Percentiles rank a stretch among this genome's conserved stretches.
phyloP scores from a whole-genome alignment of 2,113 vertebrate species.

The Elanoides forficatus region DNA sequence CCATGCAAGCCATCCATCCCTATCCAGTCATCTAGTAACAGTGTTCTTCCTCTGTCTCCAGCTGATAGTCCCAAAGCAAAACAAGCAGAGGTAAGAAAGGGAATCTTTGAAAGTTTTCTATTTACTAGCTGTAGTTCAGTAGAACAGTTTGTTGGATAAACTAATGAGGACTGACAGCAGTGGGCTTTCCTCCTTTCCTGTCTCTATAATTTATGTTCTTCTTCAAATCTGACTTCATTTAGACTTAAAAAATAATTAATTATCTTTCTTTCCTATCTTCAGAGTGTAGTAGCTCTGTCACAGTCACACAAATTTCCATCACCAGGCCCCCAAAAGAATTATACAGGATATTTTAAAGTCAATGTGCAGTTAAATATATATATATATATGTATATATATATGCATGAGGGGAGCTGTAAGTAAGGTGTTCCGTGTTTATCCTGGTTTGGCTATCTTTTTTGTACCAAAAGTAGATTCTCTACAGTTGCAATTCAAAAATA shows the following conservation, averaged over 20 bases:
- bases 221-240: background rate
- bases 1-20: conserved; percentile 23
- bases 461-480: background rate
- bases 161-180: background rate
- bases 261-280: background rate
- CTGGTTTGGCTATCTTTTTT: background rate
- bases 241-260: background rate
- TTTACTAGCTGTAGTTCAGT: background rate
- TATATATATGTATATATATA: no score
- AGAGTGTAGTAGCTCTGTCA: background rate
- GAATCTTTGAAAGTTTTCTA: background rate
- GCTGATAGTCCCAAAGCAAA: conserved; percentile 43
- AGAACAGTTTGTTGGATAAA: background rate
- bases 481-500: background rate
- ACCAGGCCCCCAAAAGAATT: background rate
- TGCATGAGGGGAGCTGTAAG: background rate
- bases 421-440: background rate
- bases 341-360: background rate
- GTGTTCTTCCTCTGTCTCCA: conserved; percentile 13
- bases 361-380: background rate
- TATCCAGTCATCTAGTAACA: background rate
- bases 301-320: background rate
- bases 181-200: background rate
- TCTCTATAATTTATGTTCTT: background rate
- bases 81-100: conserved; percentile 65